Base-by-base conservation (phyloP, 2,888 invertebrate genomes). In the Aproaerema taeniolella region DNA sequence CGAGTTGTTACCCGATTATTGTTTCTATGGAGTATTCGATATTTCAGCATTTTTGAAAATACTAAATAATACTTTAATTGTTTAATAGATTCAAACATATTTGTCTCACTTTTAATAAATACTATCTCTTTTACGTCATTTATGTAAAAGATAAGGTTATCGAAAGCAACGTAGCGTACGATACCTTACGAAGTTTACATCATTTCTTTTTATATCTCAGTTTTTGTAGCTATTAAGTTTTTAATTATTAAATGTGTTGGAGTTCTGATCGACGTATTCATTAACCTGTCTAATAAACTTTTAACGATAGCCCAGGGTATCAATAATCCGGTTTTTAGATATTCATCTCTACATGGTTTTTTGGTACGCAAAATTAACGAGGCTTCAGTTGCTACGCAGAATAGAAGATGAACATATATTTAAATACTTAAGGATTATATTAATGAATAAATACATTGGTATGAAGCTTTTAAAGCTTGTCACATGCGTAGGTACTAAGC, bases 151-250 rank as follows among this genome's bases (percentile, higher is more conserved):
- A 6, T 20, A 20, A 6, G 8, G 17, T 20, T 31, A 26, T 35
- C 36, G 20, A 20, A 20, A 20, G 8, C 8, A 20, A 20, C 8
- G 4, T 20, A 6, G 8, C 4, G 20, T 8, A 20, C 4, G 20
- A n/a, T n/a, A n/a, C n/a, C n/a, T 20, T 20, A 8, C 11, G 6
- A 10, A 16, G 35, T 28, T 35, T 35, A 35, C 28, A 35, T 35
- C 35, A 35, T 35, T 16, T 15, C 28, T 35, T 35, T 28, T 28
- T 16, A 35, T 35, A 35, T 15, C 28, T 35, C 15, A 16, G 26
- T 35, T 28, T 35, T 35, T 14, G 11, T 11, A 28, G 28, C 28
- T 28, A 35, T 35, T 35, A 35, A 28, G 26, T 16, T 28, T 35
- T 35, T 35, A 35, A 35, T 35, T 35, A 35, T 28, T 11, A 16